Base-by-base conservation (phyloP, 2,797 vertebrate species). In the Hafferia zeledoni region DNA sequence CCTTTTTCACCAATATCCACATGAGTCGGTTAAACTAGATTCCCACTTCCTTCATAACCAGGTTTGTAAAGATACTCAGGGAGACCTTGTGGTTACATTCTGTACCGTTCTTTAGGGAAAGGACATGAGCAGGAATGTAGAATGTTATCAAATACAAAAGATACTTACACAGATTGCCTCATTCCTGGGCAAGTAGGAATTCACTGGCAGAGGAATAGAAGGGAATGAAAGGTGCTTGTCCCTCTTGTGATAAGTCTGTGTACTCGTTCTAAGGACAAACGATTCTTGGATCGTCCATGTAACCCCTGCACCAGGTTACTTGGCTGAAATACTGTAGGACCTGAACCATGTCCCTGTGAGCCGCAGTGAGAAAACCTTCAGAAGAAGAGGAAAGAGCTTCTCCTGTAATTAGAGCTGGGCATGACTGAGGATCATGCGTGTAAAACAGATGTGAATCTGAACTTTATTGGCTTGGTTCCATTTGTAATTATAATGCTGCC, bases 141-240 rank as follows among this genome's bases (percentile, higher is more conserved):
- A 85, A n/a, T 70, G 69, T 83, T 94, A 83, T 46, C 60, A 74
- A 77, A 80, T 74, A 74, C 94, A 46, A 75, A 78, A 71, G 60
- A 56, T 60, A 46, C n/a, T 30, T 79, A 20, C 31, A 33, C 10
- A 19, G 41, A 83, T 69, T 91, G 50, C 80, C 65, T 94, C 46
- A 52, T 83, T 90, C 83, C 61, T 69, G 33, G 39, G 17, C 72
- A 72, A 65, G 39, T 10, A 80, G 60, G 50, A 94, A 91, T 87
- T 86, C 52, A 47, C 47, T 91, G 76, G 68, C 69, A 89, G 59
- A 85, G 57, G 64, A 92, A 47, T 37, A 90, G 77, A 87, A 37
- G 67, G 44, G 55, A 83, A 69, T 59, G 83, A 59, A 86, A 83
- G 57, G 60, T 83, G 68, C 76, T 91, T 87, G 61, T 76, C 50